phyloP scores from a whole-genome alignment of 2,888 invertebrate species.

The Nymphalis urticae region DNA sequence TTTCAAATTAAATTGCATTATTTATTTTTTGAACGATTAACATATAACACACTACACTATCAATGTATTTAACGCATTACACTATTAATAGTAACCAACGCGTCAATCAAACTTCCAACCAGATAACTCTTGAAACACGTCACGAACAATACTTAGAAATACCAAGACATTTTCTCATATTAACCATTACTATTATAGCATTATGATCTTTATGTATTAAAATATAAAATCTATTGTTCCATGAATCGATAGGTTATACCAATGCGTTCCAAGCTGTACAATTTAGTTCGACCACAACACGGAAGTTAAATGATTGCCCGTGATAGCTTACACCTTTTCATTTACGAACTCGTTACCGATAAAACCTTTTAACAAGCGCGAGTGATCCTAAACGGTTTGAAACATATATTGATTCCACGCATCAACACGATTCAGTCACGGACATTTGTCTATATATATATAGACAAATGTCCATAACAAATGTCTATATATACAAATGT shows the following conservation, averaged over 20 bases:
- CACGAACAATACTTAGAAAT: constrained; percentile 21
- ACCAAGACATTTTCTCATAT: constrained; percentile 8
- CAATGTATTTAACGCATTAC: constrained; percentile 8
- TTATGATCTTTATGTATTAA: not conserved
- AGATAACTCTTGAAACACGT: constrained; percentile 24
- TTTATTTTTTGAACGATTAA: not conserved
- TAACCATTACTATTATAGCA: not conserved
- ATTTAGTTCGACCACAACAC: constrained; percentile 28
- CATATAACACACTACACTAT: not conserved
- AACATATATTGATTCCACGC: not conserved
- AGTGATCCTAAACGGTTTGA: not conserved
- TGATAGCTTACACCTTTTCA: constrained; percentile 29
- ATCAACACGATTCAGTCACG: not conserved
- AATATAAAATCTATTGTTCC: not conserved
- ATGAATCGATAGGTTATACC: not conserved
- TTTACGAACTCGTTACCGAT: constrained; percentile 4
- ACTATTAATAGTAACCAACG: constrained; percentile 14
- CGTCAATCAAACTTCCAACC: constrained; percentile 23
- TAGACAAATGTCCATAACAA: no score
- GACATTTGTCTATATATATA: not conserved
- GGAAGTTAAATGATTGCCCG: constrained; percentile 27
- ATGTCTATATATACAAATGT: no score
- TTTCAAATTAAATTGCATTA: no score
- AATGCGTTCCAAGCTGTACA: constrained; percentile 7
- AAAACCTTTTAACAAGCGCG: constrained; percentile 1